Base-by-base conservation (phyloP, 2,113 vertebrate genomes). In the Shinisaurus crocodilurus region DNA sequence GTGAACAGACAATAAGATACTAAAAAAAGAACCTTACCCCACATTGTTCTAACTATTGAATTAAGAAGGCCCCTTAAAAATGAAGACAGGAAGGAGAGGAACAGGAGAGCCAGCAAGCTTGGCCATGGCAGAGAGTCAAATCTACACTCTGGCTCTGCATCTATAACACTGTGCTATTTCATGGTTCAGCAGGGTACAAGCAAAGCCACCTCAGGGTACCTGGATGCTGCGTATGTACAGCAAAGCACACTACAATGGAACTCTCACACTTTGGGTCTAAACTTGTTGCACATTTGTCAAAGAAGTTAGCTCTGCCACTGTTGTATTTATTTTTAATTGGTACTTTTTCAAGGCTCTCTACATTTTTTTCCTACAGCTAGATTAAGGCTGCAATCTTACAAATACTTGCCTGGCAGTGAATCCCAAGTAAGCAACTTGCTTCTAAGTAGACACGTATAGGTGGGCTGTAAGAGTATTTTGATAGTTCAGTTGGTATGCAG, bases 311-410 rank as follows among this genome's bases (percentile, higher is more conserved):
- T 10, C 34, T 37, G 18, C 54, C 32, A 37, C 57, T 82, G 34
- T 34, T n/a, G 50, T 82, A 20, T 37, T 57, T 32, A 57, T 81
- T 81, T 81, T 54, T 15, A 15, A 15, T 32, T 3, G 32, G 48
- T 50, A 54, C 32, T 88, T 92, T 86, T 93, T 50, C 86, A 93
- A 75, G 87, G 65, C 12, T 4, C 83, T 63, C 90, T 91, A 60
- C 34, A 7, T 86, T 45, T 1, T 92, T 86, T 91, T 91, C 85
- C 74, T 90, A 34, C 9, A 32, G 9, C 40, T 43, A 12, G 32
- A n/a, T 74, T 75, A 40, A 40, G 72, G 16, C 72, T 75, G 13
- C 34, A 75, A 75, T 16, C 70, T 12, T 74, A 10, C 34, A n/a
- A 9, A 37, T 75, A 75, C 18, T 16, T 75, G 27, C 18, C 72